phyloP scores from a whole-genome alignment of 2,113 vertebrate genomes.

The Menura novaehollandiae region DNA sequence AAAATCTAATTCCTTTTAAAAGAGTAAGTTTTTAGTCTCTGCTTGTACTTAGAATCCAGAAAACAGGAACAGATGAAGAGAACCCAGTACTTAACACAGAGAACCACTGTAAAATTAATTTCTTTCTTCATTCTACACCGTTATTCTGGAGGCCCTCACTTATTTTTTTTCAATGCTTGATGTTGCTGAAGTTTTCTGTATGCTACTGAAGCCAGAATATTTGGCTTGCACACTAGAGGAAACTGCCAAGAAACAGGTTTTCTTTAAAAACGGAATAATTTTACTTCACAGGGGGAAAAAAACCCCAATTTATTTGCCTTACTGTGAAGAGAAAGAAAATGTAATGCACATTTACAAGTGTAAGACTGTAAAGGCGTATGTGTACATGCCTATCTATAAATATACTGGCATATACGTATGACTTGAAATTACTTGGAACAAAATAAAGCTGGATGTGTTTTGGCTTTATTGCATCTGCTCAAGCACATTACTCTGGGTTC shows the following conservation, averaged over 20 bases:
- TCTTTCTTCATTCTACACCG: background rate
- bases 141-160: background rate
- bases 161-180: background rate
- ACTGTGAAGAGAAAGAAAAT: background rate
- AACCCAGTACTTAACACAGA: background rate
- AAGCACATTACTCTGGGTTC: background rate
- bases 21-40: background rate
- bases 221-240: background rate
- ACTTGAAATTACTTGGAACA: background rate
- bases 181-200: background rate
- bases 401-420: background rate
- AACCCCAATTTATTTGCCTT: background rate
- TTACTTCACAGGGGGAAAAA: background rate
- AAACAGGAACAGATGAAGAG: background rate
- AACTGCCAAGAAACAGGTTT: background rate
- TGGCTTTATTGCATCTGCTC: background rate
- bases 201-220: background rate
- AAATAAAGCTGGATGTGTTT: background rate
- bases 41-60: background rate
- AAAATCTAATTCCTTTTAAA: background rate
- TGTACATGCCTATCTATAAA: background rate
- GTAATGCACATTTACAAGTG: background rate
- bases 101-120: rapidly evolving
- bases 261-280: background rate
- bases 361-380: background rate